Evolutionary conservation across 2,113 vertebrate genomes (phyloP).

Genomic region (Sterrhoptilus dennistouni): DNA sequence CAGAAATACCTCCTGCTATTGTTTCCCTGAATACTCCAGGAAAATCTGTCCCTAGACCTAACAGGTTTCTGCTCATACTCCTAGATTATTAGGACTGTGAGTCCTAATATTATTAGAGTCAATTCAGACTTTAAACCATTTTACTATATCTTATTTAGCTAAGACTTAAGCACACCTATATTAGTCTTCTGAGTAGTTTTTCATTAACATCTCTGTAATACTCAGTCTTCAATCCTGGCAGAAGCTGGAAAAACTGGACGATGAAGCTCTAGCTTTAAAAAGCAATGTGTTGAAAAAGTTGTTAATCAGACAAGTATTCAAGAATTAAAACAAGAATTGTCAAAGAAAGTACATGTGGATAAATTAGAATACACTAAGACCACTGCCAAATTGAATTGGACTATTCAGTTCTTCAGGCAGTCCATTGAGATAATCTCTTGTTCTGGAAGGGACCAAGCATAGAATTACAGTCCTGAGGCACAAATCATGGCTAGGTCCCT

Average conservation of each 20-base stretch:
- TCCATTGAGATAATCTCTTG: background rate
- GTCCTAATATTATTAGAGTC: background rate
- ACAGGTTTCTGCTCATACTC: background rate
- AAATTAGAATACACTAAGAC: background rate
- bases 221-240: background rate
- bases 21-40: background rate
- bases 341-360: background rate
- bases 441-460: background rate
- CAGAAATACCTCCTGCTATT: background rate
- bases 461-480: background rate
- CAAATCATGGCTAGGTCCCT: background rate
- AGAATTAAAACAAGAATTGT: background rate
- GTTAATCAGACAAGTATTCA: background rate
- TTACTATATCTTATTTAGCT: background rate
- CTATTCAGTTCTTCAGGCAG: background rate
- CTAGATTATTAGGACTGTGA: background rate
- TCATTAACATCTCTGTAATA: background rate
- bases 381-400: background rate
- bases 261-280: background rate
- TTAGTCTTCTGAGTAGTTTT: background rate
- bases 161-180: background rate
- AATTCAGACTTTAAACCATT: background rate
- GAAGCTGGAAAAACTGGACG: background rate
- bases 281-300: background rate
- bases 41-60: background rate